Conservation (phyloP, 2,113 vertebrate genomes). For the Myiagra hebetior region DNA sequence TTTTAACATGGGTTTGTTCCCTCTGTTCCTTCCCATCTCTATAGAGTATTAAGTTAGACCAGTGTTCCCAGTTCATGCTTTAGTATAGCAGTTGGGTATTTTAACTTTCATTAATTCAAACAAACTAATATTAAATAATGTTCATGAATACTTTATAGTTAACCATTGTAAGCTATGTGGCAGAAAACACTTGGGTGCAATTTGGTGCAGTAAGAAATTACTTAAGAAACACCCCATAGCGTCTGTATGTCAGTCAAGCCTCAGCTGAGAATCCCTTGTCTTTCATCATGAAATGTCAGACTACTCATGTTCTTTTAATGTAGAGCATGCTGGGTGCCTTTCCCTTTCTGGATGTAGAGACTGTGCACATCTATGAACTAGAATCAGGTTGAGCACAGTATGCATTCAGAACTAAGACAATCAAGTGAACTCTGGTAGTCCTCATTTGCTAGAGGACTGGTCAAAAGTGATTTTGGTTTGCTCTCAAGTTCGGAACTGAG, state of each 20-base stretch:
- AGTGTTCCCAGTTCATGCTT: neutral
- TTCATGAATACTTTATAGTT: neutral
- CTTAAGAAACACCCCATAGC: neutral
- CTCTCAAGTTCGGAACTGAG: neutral
- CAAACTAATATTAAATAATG: conserved; percentile 24
- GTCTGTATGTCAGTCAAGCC: neutral
- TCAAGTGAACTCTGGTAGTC: neutral
- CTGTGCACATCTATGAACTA: neutral
- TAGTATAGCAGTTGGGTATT: neutral
- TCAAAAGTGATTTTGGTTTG: neutral
- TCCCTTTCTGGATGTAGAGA: neutral
- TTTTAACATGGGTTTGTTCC: neutral
- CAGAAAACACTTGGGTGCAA: conserved; percentile 15
- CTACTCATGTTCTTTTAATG: conserved; percentile 32
- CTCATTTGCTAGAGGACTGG: neutral
- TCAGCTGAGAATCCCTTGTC: neutral
- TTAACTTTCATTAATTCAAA: conserved; percentile 27
- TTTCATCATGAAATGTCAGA: conserved; percentile 47
- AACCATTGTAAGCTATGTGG: neutral
- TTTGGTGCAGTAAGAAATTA: conserved; percentile 14
- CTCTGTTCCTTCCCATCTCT: neutral
- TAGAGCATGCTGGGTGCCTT: neutral
- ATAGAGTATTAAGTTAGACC: neutral
- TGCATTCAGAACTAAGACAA: neutral
- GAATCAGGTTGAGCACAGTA: neutral